phyloP scores from a whole-genome alignment of 1,140 invertebrate species.

The Drosophila arawakana region DNA sequence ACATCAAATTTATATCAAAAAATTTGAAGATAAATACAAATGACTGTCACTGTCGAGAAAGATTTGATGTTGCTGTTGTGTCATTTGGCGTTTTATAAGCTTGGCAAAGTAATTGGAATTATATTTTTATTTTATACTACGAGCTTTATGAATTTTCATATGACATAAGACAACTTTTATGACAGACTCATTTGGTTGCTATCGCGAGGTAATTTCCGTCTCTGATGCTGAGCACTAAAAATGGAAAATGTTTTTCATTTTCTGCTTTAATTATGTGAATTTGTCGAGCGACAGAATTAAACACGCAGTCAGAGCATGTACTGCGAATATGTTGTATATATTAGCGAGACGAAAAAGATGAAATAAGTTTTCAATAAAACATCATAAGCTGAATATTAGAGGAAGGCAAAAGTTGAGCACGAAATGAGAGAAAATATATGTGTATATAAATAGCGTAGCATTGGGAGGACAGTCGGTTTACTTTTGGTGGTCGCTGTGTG shows the following conservation, averaged over 20 bases:
- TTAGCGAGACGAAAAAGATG: conserved; percentile 3
- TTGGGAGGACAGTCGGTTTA: conserved; percentile 30
- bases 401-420: conserved; percentile 12
- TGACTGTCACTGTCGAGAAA: not conserved
- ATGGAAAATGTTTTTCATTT: not conserved
- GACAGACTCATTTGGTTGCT: conserved; percentile 25
- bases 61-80: conserved; percentile 1
- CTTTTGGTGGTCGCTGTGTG: conserved; percentile 43
- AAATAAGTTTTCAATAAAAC: conserved; percentile 44
- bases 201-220: conserved; percentile 22
- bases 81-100: conserved; percentile 8
- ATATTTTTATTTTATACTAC: conserved; percentile 5
- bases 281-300: conserved; percentile 8
- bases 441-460: conserved; percentile 10
- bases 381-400: conserved; percentile 31
- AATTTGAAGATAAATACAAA: not conserved
- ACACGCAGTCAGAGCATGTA: not conserved
- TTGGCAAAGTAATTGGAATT: conserved; percentile 24
- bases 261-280: conserved; percentile 25
- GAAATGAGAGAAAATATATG: conserved; percentile 22
- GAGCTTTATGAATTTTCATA: conserved; percentile 7
- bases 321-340: not conserved
- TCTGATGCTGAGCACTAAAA: not conserved
- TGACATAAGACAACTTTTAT: conserved; percentile 33
- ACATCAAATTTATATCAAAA: not conserved